phyloP scores from a whole-genome alignment of 2,888 invertebrate species.

The Cantharis flavilabris region DNA sequence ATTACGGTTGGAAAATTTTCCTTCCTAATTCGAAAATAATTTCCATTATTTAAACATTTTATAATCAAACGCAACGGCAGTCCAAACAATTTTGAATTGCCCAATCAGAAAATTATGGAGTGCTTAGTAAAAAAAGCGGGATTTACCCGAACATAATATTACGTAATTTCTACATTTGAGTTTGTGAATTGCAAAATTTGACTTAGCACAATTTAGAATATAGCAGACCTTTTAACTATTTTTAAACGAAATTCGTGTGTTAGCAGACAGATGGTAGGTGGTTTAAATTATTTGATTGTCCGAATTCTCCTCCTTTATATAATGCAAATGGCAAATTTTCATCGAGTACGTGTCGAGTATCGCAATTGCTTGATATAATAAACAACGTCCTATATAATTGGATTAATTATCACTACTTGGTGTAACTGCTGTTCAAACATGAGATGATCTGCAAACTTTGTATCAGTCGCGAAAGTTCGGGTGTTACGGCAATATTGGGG shows the following conservation, averaged over 20 bases:
- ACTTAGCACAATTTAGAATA: background rate
- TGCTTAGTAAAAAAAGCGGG: background rate
- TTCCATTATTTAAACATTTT: background rate
- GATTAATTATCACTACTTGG: conserved; percentile 23
- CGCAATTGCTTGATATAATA: conserved; percentile 28
- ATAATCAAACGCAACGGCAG: background rate
- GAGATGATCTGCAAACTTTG: conserved; percentile 26
- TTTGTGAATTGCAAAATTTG: background rate
- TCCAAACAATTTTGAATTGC: background rate
- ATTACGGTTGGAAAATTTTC: background rate
- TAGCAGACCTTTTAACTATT: background rate
- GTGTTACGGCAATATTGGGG: conserved; percentile 13
- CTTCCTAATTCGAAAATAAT: background rate
- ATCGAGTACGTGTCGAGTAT: conserved; percentile 22
- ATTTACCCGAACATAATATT: no score
- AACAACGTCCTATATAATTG: conserved; percentile 26
- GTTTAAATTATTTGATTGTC: background rate
- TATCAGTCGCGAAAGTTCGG: conserved; percentile 24
- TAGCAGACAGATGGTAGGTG: background rate
- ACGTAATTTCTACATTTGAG: background rate
- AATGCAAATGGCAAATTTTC: conserved; percentile 18
- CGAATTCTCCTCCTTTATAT: conserved; percentile 7
- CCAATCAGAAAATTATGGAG: background rate
- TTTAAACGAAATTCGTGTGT: background rate
- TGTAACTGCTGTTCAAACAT: conserved; percentile 22